A percentile compares a stretch with the other conserved stretches of the same genome.
Conservation (phyloP, 2,888 invertebrate species). For the Drosophila anomalipes region DNA sequence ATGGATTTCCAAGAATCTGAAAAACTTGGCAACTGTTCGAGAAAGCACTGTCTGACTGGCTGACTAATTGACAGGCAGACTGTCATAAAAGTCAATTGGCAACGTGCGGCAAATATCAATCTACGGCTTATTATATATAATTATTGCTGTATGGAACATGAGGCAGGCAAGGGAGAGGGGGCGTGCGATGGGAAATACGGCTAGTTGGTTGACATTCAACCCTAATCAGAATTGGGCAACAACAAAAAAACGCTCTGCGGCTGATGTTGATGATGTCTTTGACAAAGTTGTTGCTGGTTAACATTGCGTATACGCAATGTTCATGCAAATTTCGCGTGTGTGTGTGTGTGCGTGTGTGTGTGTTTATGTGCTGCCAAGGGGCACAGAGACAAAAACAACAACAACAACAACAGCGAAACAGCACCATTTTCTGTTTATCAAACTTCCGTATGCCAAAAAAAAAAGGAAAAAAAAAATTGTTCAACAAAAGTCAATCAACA, state of each 20-base stretch:
- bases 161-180: too few relatives aligned
- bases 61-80: conserved; percentile 15
- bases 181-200: neutral
- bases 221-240: conserved; percentile 40
- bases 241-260: neutral
- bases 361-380: conserved; percentile 8
- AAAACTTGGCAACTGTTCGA: conserved; percentile 32
- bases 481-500: conserved; percentile 75
- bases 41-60: neutral
- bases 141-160: conserved; percentile 15
- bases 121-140: conserved; percentile 37
- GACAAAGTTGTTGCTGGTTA: conserved; percentile 10
- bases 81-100: conserved; percentile 48
- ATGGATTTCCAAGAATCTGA: neutral
- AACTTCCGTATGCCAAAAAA: conserved; percentile 66
- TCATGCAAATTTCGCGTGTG: conserved; percentile 40
- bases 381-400: conserved; percentile 4
- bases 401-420: conserved; percentile 21
- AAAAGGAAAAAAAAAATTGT: conserved; percentile 25
- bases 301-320: conserved; percentile 45
- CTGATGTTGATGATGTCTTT: conserved; percentile 36
- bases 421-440: conserved; percentile 71
- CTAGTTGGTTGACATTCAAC: conserved; percentile 24
- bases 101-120: conserved; percentile 36
- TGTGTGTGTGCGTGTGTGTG: neutral